phyloP scores from a whole-genome alignment of 2,113 vertebrate genomes.

The Chloropsis hardwickii region DNA sequence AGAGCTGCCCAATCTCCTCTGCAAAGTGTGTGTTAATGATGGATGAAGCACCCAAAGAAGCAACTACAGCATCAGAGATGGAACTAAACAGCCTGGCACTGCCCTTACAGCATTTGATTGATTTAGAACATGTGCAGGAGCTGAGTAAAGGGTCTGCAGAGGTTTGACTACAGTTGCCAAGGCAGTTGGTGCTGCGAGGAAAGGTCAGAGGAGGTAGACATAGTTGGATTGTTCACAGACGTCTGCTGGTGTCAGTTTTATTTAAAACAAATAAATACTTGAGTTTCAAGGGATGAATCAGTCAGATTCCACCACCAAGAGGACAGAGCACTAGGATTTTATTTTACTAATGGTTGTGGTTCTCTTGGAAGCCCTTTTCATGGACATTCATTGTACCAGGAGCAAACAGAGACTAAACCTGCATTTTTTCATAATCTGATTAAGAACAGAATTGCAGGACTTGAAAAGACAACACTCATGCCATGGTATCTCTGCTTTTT shows the following conservation, averaged over 20 bases:
- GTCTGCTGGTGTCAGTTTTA: neutral
- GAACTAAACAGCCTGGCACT: constrained; percentile 48
- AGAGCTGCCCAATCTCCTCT: neutral
- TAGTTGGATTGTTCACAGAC: constrained; percentile 23
- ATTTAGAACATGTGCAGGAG: constrained; percentile 42
- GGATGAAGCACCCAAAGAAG: constrained; percentile 4
- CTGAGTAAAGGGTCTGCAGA: constrained; percentile 28
- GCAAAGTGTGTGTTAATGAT: neutral
- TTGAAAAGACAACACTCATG: neutral
- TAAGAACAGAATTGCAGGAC: neutral
- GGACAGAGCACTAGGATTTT: neutral
- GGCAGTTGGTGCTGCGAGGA: constrained; percentile 11
- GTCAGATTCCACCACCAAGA: neutral
- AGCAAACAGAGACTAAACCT: neutral
- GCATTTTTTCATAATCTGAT: neutral
- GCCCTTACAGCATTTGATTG: constrained; percentile 51
- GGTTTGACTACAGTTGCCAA: constrained; percentile 6
- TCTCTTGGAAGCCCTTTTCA: neutral
- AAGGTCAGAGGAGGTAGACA: constrained; percentile 39
- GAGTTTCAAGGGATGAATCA: neutral
- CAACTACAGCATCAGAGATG: neutral
- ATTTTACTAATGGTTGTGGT: neutral
- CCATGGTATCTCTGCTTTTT: neutral
- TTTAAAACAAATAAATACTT: constrained; percentile 16
- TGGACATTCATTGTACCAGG: neutral